Evolutionary conservation across 1,140 invertebrate genomes (phyloP).

Genomic region (Orchesella cincta): DNA sequence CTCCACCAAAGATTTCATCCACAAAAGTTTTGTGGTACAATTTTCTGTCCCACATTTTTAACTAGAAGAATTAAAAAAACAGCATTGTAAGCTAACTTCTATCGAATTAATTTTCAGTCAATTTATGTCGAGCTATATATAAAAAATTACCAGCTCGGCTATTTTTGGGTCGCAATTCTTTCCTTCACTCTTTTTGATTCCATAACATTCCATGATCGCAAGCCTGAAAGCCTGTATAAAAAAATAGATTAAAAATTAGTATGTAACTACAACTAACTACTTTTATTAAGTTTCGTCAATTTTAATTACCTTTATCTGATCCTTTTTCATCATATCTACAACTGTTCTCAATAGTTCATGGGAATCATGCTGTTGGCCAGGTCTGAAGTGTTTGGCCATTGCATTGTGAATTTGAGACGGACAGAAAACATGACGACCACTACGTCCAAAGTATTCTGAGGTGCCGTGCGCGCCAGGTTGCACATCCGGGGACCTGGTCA

Average conservation of each 20-base stretch:
- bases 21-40: constrained; percentile 67
- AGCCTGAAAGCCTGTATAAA: constrained; percentile 69
- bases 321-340: constrained; percentile 50
- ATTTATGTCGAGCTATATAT: background rate
- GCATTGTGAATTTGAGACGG: constrained; percentile 69
- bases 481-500: constrained; percentile 38
- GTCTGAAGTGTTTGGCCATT: constrained; percentile 82
- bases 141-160: constrained; percentile 67
- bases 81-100: no score
- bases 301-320: constrained; percentile 44
- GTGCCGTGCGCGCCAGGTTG: constrained; percentile 65
- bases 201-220: constrained; percentile 72
- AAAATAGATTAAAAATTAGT: constrained; percentile 29
- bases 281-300: constrained; percentile 1
- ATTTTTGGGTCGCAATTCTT: constrained; percentile 65
- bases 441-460: constrained; percentile 53
- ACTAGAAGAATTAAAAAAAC: constrained; percentile 35
- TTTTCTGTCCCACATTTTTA: constrained; percentile 49
- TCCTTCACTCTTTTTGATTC: constrained; percentile 65
- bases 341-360: constrained; percentile 80
- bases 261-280: constrained; percentile 18
- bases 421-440: constrained; percentile 69
- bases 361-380: constrained; percentile 94
- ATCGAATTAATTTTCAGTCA: no score
- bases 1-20: constrained; percentile 84